Evolutionary conservation across 2,888 invertebrate genomes (phyloP).

Genomic region (Slavum lentiscoides): DNA sequence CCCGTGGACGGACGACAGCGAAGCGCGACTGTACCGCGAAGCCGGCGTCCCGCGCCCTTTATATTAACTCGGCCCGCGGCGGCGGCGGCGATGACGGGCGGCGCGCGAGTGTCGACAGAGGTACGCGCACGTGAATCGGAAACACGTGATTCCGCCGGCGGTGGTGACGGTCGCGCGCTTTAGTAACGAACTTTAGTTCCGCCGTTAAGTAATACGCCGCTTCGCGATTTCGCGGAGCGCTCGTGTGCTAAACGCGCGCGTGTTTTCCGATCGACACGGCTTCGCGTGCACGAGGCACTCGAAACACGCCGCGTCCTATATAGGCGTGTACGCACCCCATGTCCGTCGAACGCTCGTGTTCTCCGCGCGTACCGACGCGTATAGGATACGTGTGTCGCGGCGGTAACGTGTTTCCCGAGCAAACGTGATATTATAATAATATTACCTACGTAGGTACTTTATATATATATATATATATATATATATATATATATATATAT

Average conservation of each 20-base stretch:
- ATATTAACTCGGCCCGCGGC: not conserved
- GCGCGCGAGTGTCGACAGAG: not conserved
- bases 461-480: no score
- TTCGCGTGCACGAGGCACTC: not conserved
- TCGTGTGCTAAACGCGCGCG: not conserved
- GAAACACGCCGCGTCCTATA: no score
- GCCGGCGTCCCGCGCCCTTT: not conserved
- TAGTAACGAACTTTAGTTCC: not conserved
- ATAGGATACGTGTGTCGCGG: no score
- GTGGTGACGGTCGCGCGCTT: not conserved
- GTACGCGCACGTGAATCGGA: not conserved
- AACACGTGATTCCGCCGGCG: not conserved
- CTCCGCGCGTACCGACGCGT: no score
- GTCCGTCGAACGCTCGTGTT: no score
- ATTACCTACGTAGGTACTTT: no score
- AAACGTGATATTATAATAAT: no score
- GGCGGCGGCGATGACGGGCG: not conserved
- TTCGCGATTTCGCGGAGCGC: no score
- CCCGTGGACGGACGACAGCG: no score
- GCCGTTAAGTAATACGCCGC: not conserved
- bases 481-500: no score
- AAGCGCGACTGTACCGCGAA: not conserved
- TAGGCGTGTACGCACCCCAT: no score
- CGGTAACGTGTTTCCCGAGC: no score
- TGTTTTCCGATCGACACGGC: not conserved